Evolutionary conservation across 2,113 vertebrate species (phyloP).

Genomic region (Strigops habroptila): DNA sequence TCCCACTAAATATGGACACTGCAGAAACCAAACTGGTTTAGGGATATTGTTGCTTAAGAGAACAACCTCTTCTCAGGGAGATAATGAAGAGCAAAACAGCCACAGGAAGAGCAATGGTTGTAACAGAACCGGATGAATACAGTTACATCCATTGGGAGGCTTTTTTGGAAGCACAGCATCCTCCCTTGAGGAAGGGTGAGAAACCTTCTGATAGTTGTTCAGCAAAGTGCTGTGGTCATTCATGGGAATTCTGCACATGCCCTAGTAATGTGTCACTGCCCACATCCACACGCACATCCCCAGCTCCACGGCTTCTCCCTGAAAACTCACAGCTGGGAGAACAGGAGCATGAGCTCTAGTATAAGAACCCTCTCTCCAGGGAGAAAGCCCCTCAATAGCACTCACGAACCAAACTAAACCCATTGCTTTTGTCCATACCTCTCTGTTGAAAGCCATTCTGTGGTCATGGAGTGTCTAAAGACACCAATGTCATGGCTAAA

Average conservation of each 20-base stretch:
- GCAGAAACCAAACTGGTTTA: slow-evolving; percentile 10
- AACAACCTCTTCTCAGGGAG: slow-evolving; percentile 51
- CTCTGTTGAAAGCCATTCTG: neutral
- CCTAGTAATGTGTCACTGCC: neutral
- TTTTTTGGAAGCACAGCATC: neutral
- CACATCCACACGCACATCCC: neutral
- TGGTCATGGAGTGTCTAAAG: neutral
- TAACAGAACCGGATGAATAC: neutral
- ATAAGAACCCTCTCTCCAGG: neutral
- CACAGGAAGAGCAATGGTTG: neutral
- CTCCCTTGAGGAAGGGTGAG: slow-evolving; percentile 7
- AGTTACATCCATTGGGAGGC: neutral
- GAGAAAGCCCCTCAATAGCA: rapidly evolving
- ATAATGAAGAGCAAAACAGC: slow-evolving; percentile 56
- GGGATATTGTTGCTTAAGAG: slow-evolving; percentile 30
- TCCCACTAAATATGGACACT: neutral
- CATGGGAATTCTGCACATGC: neutral
- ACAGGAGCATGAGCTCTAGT: neutral
- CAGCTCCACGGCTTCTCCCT: neutral
- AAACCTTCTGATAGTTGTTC: neutral
- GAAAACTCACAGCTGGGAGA: neutral
- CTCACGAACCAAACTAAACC: neutral
- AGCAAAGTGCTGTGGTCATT: neutral
- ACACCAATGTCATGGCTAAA: neutral
- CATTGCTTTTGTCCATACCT: neutral